Evolutionary conservation across 2,888 invertebrate genomes (phyloP).

Genomic region (Seira sanloemensis): DNA sequence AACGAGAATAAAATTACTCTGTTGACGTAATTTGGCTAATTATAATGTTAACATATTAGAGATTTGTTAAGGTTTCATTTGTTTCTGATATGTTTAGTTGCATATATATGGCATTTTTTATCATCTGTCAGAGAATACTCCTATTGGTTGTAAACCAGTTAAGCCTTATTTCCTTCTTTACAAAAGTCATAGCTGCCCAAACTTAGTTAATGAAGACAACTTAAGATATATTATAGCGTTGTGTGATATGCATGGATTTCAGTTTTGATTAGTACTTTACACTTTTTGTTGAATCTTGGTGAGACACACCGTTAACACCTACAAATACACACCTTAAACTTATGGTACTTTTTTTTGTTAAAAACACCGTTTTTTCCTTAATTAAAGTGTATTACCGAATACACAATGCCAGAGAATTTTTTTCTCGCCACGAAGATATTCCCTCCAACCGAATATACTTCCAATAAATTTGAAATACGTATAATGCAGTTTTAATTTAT

Average conservation of each 20-base stretch:
- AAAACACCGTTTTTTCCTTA: too few relatives aligned
- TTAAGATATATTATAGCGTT: slow-evolving; percentile 8
- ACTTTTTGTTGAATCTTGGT: too few relatives aligned
- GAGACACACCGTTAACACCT: too few relatives aligned
- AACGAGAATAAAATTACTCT: too few relatives aligned
- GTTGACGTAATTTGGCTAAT: too few relatives aligned
- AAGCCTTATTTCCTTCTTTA: neutral
- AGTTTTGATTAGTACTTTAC: slow-evolving; percentile 57
- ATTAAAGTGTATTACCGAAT: too few relatives aligned
- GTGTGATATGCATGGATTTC: slow-evolving; percentile 65
- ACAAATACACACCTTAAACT: too few relatives aligned
- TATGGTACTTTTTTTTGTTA: too few relatives aligned
- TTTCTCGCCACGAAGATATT: slow-evolving; percentile 2
- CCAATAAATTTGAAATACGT: neutral
- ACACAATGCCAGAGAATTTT: too few relatives aligned
- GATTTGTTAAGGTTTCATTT: slow-evolving; percentile 35
- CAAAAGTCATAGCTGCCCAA: neutral
- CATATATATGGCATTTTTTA: slow-evolving; percentile 56
- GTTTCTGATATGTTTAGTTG: slow-evolving; percentile 65
- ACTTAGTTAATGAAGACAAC: slow-evolving; percentile 5
- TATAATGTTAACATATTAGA: neutral
- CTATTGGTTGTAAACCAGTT: slow-evolving; percentile 7
- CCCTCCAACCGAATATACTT: too few relatives aligned
- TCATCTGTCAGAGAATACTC: slow-evolving; percentile 29
- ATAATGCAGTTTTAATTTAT: neutral